These are phyloP conservation scores for Troides oblongomaculatus DNA, from an alignment of 2,888 invertebrate species.

Conservation along the genomic window DNA sequence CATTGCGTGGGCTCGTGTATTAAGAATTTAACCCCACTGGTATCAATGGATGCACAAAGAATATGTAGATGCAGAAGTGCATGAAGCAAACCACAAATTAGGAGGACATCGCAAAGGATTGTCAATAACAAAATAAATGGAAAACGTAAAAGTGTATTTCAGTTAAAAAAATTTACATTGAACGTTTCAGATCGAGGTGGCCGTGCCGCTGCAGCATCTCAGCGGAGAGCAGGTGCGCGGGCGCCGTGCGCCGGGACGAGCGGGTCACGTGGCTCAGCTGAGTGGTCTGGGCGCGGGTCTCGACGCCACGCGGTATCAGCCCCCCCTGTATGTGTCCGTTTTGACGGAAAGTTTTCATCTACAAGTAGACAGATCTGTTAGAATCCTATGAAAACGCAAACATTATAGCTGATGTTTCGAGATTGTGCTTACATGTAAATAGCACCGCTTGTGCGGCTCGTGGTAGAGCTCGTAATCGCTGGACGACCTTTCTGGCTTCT, in stretches of 20 bases:
- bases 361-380: not conserved
- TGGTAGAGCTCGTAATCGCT: conserved; percentile 75
- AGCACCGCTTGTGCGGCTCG: conserved; percentile 73
- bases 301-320: conserved; percentile 46
- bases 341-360: conserved; percentile 66
- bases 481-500: conserved; percentile 70
- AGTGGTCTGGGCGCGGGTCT: conserved; percentile 58
- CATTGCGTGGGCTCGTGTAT: too few relatives aligned
- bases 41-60: too few relatives aligned
- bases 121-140: too few relatives aligned
- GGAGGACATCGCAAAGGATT: too few relatives aligned
- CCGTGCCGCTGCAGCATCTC: conserved; percentile 71
- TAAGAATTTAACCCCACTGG: too few relatives aligned
- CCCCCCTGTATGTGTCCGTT: conserved; percentile 52
- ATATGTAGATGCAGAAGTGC: too few relatives aligned
- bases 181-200: conserved; percentile 64
- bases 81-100: too few relatives aligned
- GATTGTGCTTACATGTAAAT: conserved; percentile 58
- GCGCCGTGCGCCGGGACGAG: conserved; percentile 66
- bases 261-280: conserved; percentile 68
- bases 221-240: conserved; percentile 63
- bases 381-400: not conserved
- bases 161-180: conserved; percentile 23
- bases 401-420: too few relatives aligned
- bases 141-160: conserved; percentile 23